Base-by-base conservation (phyloP, 1,140 invertebrate species). In the Trichogramma pretiosum region DNA sequence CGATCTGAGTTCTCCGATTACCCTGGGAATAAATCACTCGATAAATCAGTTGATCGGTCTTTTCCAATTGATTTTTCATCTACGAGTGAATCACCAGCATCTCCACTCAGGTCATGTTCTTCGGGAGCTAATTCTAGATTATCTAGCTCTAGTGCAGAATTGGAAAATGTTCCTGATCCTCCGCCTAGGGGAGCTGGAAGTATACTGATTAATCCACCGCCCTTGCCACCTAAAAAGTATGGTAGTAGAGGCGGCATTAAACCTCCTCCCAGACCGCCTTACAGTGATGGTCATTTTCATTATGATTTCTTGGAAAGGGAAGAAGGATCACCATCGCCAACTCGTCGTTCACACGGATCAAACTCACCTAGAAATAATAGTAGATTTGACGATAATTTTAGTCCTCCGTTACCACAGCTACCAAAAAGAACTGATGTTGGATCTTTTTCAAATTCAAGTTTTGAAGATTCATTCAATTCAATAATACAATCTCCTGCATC, bases 221-320 rank as follows among this genome's bases (percentile, higher is more conserved):
- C 88, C 1, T 69, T 91, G 46, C 87, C 87, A 3, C 88, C 88
- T 0, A 91, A 91, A 64, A 88, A 89, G 59, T 76, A 83, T 23
- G 58, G 63, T 26, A 57, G 55, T 13, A 58, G 66, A 50, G 55
- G 59, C 5, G 56, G 59, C 2, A 54, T 68, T 5, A 78, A 76
- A 49, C 81, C 82, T 0, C 83, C 82, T 2, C 80, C 81, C 2
- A 72, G 81, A 38, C 81, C 82, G 24, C 80, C 79, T 8, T 75
- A 79, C 50, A 77, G 61, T 18, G 78, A 77, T 26, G 74, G 68
- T 63, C 55, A 75, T 39, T 70, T 74, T 30, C 72, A 78, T 36
- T 80, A 80, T 54, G 79, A 83, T 54, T 80, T 77, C 55, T 75
- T 80, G 28, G 73, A 78, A 57, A 67, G 72, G 41, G 75, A 78